Evolutionary conservation across 1,140 invertebrate genomes (phyloP).

Genomic region (Planococcus citri): DNA sequence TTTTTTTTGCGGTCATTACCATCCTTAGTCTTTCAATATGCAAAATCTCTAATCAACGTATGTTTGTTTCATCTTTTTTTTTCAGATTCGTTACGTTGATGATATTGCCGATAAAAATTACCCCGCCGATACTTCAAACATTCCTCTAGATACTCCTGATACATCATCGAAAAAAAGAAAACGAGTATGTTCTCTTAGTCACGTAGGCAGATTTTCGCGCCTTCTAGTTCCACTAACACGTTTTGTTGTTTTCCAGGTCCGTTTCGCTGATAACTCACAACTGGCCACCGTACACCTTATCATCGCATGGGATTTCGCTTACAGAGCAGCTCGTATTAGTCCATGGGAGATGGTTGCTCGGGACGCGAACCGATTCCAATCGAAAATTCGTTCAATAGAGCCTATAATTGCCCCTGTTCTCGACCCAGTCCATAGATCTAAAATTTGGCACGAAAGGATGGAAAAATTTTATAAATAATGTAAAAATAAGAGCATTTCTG

Average conservation of each 20-base stretch:
- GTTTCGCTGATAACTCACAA: conserved; percentile 39
- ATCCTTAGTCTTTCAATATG: background rate
- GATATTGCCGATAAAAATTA: background rate
- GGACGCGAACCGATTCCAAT: conserved; percentile 44
- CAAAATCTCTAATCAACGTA: background rate
- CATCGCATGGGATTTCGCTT: conserved; percentile 48
- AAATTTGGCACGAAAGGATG: conserved; percentile 33
- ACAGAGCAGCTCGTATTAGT: conserved; percentile 46
- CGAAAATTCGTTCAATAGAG: conserved; percentile 37
- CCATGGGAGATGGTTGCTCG: conserved; percentile 48
- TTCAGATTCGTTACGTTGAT: background rate
- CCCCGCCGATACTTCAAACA: background rate
- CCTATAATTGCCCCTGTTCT: conserved; percentile 39
- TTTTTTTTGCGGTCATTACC: background rate
- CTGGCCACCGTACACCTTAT: conserved; percentile 41
- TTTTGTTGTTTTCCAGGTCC: conserved; percentile 42
- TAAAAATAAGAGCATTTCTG: background rate
- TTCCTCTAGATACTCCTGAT: too few species aligned
- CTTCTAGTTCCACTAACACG: background rate
- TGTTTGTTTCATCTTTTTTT: background rate
- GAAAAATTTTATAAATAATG: background rate
- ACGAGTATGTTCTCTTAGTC: background rate
- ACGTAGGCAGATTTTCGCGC: background rate
- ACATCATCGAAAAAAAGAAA: background rate
- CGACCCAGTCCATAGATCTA: conserved; percentile 37